Conservation (phyloP, 2,797 vertebrate genomes). For the Alfaro cultratus region DNA sequence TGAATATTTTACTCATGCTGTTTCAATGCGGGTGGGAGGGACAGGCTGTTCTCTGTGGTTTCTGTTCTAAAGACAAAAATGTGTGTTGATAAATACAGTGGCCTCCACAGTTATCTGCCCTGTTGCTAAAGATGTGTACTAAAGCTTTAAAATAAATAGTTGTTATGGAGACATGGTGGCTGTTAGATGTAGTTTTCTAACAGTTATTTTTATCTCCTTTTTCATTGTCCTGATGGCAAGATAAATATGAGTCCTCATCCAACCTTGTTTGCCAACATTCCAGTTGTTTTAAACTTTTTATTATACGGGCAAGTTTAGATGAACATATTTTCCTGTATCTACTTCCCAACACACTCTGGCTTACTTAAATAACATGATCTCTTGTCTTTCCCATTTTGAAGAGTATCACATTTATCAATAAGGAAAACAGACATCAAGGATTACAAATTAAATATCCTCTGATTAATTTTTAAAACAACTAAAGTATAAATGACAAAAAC, state of each 20-base stretch:
- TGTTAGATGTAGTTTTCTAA: background rate
- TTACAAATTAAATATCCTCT: background rate
- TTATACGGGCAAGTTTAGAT: background rate
- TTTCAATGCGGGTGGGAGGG: slow-evolving; percentile 52
- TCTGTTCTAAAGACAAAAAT: background rate
- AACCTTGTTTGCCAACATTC: background rate
- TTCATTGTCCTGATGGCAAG: slow-evolving; percentile 8
- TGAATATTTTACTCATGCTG: slow-evolving; percentile 39
- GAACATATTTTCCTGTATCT: background rate
- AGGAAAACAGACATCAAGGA: background rate
- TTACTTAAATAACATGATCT: background rate
- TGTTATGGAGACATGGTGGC: background rate
- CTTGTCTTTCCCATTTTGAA: background rate
- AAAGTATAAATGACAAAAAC: background rate
- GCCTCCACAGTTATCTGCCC: slow-evolving; percentile 8
- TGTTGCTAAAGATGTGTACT: background rate
- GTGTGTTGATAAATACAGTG: slow-evolving; percentile 17
- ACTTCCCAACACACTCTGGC: background rate
- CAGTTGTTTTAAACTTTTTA: background rate
- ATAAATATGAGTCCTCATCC: background rate
- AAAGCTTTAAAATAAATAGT: background rate
- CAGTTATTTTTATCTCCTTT: slow-evolving; percentile 2
- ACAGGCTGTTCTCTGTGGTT: slow-evolving; percentile 12
- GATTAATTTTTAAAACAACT: background rate
- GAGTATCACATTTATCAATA: background rate